Percentiles rank a stretch among this genome's conserved stretches.
Conservation (phyloP, 2,113 vertebrate genomes). For the Crotalus viridis region DNA sequence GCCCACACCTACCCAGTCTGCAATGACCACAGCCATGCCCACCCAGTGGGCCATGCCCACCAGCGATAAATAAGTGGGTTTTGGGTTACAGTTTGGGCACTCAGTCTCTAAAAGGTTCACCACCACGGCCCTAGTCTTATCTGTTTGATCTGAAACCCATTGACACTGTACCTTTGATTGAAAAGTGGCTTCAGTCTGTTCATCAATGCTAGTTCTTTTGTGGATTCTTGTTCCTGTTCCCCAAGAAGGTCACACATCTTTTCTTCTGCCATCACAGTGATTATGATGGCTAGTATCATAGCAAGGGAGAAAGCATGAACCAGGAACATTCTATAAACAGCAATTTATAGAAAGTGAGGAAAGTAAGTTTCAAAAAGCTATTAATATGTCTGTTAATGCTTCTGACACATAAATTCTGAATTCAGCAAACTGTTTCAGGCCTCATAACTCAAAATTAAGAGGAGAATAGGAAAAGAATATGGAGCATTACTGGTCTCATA, state of each 20-base stretch:
- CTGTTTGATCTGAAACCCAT: rapidly evolving
- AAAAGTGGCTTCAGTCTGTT: conserved; percentile 67
- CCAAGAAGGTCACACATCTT: conserved; percentile 71
- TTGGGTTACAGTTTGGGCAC: no score
- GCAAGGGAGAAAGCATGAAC: conserved; percentile 40
- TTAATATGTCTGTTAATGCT: background rate
- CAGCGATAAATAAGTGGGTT: no score
- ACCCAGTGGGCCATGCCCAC: no score
- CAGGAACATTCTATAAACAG: conserved; percentile 17
- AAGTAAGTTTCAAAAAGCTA: conserved; percentile 11
- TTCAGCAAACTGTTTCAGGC: background rate
- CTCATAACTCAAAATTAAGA: background rate
- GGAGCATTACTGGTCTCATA: background rate
- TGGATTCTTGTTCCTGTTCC: conserved; percentile 63
- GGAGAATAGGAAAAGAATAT: background rate
- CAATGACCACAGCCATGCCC: no score
- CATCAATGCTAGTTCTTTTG: conserved; percentile 67
- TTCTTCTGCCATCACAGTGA: conserved; percentile 40
- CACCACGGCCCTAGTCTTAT: background rate
- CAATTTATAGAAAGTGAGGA: background rate
- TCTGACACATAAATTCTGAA: background rate
- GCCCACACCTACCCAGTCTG: no score
- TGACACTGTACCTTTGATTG: conserved; percentile 60
- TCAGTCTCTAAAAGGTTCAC: no score
- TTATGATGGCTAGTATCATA: conserved; percentile 48